These are phyloP conservation scores for Hoplostethus atlanticus DNA, from an alignment of 2,797 vertebrate species.

Conservation along the genomic window DNA sequence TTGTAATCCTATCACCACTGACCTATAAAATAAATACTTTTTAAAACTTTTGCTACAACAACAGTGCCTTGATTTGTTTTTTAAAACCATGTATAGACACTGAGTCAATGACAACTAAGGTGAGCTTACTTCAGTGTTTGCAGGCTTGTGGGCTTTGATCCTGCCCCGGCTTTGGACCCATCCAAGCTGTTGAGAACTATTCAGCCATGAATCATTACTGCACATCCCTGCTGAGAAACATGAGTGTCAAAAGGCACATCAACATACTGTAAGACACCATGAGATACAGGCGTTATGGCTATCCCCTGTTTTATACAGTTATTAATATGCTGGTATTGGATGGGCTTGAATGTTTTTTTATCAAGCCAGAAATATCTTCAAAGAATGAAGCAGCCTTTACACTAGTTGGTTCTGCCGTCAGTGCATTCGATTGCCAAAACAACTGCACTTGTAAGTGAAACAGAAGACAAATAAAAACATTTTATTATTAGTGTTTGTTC, in stretches of 20 bases:
- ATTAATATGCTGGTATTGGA: no score
- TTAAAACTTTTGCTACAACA: background rate
- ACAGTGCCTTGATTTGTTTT: background rate
- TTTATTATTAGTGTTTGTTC: background rate
- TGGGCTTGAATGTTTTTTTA: no score
- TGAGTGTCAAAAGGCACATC: no score
- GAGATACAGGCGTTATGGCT: no score
- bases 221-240: no score
- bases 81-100: background rate
- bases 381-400: background rate
- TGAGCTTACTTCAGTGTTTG: no score
- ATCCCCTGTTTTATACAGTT: no score
- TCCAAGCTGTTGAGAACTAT: no score
- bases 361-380: background rate
- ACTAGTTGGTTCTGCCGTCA: background rate
- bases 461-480: background rate
- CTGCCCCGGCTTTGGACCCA: no score
- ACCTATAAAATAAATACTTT: background rate
- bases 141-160: no score
- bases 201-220: no score
- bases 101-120: background rate
- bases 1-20: background rate
- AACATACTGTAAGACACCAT: no score
- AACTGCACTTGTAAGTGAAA: background rate
- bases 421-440: background rate